These are phyloP conservation scores for Onychomys leucogaster DNA, from an alignment of 2,797 vertebrate species.

Conservation along the genomic window DNA sequence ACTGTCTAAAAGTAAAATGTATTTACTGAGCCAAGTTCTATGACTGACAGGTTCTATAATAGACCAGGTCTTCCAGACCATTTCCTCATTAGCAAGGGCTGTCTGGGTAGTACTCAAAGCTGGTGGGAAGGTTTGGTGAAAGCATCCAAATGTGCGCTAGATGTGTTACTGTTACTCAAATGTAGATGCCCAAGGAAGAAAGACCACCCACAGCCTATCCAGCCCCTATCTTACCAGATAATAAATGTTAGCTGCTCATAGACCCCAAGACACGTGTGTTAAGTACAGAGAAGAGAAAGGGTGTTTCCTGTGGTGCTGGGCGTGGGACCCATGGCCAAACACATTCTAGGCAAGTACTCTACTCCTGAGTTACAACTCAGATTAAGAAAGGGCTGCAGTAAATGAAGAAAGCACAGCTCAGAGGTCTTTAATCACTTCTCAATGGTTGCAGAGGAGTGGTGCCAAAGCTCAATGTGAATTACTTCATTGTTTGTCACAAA, in stretches of 20 bases:
- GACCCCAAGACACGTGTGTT: not conserved
- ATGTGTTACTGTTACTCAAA: slow-evolving; percentile 47
- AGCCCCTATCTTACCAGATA: slow-evolving; percentile 3
- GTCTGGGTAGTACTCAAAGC: not conserved
- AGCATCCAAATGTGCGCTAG: slow-evolving; percentile 14
- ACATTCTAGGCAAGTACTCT: not conserved
- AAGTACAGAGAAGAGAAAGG: not conserved
- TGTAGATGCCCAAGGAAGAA: not conserved
- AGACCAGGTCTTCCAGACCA: not conserved
- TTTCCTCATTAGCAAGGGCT: slow-evolving; percentile 4
- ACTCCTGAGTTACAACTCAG: not conserved
- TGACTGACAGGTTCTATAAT: not conserved
- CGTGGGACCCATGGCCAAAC: not conserved
- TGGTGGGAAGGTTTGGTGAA: slow-evolving; percentile 6
- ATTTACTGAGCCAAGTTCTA: slow-evolving; percentile 44
- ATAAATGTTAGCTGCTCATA: slow-evolving; percentile 38
- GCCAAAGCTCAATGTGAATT: slow-evolving; percentile 56
- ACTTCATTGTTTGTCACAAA: slow-evolving; percentile 46
- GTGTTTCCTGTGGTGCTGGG: not conserved
- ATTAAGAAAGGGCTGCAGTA: not conserved
- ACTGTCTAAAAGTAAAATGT: not conserved
- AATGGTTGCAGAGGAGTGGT: not conserved
- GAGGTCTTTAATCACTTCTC: not conserved
- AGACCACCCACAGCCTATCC: not conserved
- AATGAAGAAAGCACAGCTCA: slow-evolving; percentile 36